Conservation (phyloP, 2,113 vertebrate genomes). For the Cyanoliseus patagonus region DNA sequence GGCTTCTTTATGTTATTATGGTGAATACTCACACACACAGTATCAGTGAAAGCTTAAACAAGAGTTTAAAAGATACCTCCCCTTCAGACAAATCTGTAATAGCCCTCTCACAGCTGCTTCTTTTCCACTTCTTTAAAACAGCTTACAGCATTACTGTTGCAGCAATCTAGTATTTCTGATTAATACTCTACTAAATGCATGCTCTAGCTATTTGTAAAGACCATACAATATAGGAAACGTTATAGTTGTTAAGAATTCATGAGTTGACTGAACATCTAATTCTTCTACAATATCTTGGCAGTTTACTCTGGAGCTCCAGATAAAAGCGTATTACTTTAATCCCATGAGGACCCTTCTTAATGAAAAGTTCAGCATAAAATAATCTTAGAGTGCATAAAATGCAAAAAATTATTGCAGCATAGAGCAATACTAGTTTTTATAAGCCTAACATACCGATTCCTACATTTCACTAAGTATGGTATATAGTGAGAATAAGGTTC, state of each 20-base stretch:
- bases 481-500: neutral
- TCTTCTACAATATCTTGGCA: neutral
- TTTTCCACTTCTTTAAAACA: neutral
- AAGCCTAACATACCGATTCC: neutral
- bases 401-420: neutral
- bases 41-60: neutral
- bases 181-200: neutral
- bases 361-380: neutral
- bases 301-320: neutral
- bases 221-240: neutral
- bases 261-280: slow-evolving; percentile 7
- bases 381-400: neutral
- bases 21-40: neutral
- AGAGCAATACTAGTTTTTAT: neutral
- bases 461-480: neutral
- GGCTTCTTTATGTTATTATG: neutral
- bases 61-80: neutral
- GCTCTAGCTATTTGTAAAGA: neutral
- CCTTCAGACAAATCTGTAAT: neutral
- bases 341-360: neutral
- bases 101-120: neutral
- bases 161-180: neutral
- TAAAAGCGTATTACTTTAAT: neutral
- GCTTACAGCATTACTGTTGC: neutral
- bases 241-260: neutral